Base-by-base conservation (phyloP, 2,888 invertebrate species). In the Saturnia japonica region DNA sequence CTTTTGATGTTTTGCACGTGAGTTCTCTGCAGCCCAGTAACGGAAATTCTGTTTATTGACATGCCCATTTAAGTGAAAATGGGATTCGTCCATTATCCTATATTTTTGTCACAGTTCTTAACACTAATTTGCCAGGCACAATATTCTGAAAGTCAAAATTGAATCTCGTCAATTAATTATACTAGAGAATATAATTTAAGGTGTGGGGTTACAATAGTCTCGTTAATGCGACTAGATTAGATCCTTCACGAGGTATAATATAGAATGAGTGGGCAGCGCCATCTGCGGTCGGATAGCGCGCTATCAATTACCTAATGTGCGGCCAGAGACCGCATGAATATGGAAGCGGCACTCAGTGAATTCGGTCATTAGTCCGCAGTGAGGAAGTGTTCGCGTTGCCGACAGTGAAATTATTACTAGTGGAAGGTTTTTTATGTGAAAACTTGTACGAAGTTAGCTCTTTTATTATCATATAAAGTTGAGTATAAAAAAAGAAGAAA, bases 271-370 rank as follows among this genome's bases (percentile, higher is more conserved):
- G 64, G 64, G 54, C 34, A 67, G 54, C 54, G 67, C 67, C 70
- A 70, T 70, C 70, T 70, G 67, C 54, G 54, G 16, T 69, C 57
- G 40, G 51, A 45, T 70, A 70, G 67, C 66, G 73, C 83, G 47
- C 68, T 85, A 88, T 88, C 87, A 87, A 89, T 90, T 87, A 88
- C 85, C 79, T 81, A 85, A 86, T 83, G 85, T 82, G 74, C 78
- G 77, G 78, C 77, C 83, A 81, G 76, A 70, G 74, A 75, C 76
- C 78, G 76, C 85, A 88, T 90, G 89, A 90, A 90, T 90, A 88
- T 88, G 88, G 86, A 87, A 84, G 75, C 81, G 79, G 79, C 81
- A 81, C 86, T 86, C 84, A 78, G 83, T 83, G 82, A 82, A 85
- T 88, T 86, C 84, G 83, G 84, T 84, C 88, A 85, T 88, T 87